Evolutionary conservation across 2,888 invertebrate genomes (phyloP).

Genomic region (Synergus gifuensis): DNA sequence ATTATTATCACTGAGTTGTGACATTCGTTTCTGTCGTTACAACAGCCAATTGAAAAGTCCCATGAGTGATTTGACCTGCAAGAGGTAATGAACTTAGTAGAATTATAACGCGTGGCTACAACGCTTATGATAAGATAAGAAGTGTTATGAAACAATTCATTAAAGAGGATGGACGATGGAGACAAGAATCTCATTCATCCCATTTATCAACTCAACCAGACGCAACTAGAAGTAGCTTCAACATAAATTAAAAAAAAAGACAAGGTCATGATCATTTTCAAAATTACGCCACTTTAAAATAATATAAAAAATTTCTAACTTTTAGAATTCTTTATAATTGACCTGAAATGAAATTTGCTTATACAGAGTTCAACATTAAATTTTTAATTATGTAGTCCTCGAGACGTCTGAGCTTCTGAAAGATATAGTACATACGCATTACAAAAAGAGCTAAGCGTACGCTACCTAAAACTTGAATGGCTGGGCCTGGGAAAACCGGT

Average conservation of each 20-base stretch:
- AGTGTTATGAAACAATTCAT: slow-evolving; percentile 23
- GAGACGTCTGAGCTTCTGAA: background rate
- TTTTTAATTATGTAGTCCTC: background rate
- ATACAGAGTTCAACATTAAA: background rate
- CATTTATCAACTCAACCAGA: background rate
- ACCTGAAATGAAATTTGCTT: background rate
- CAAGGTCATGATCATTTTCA: too few species aligned
- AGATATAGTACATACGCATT: background rate
- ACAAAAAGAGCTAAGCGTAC: background rate
- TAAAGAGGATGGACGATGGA: slow-evolving; percentile 7
- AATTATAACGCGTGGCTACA: slow-evolving; percentile 7
- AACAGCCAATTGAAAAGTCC: slow-evolving; percentile 3
- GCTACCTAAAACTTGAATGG: slow-evolving; percentile 18
- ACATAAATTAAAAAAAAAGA: too few species aligned
- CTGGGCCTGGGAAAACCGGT: slow-evolving; percentile 17
- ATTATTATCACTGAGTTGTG: background rate
- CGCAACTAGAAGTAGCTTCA: background rate
- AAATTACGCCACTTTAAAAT: too few species aligned
- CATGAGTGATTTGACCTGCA: background rate
- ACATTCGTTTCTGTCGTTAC: background rate
- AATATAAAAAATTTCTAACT: too few species aligned
- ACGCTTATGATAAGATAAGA: slow-evolving; percentile 35
- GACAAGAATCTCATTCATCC: slow-evolving; percentile 1
- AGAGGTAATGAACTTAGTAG: slow-evolving; percentile 24
- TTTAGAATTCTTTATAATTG: too few species aligned